phyloP scores from a whole-genome alignment of 2,888 invertebrate genomes.

The Drosophila sordidula region DNA sequence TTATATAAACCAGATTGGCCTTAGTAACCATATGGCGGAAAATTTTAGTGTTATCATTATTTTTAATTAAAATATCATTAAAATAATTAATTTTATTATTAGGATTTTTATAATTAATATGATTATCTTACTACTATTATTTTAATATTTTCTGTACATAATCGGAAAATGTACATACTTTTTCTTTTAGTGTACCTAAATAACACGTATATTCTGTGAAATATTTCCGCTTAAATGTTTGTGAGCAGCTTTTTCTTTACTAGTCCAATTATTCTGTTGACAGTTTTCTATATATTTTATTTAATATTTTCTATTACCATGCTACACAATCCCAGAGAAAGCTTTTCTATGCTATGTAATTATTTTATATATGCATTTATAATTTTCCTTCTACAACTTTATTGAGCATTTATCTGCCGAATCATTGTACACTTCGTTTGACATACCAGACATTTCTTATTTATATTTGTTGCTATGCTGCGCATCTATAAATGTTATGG shows the following conservation, averaged over 20 bases:
- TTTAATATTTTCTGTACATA: not conserved
- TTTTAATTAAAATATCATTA: no score
- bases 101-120: not conserved
- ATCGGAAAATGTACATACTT: not conserved
- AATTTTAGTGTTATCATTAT: no score
- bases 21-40: no score
- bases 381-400: slow-evolving; percentile 1
- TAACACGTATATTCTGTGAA: not conserved
- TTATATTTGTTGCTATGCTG: slow-evolving; percentile 42
- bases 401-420: slow-evolving; percentile 8
- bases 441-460: not conserved
- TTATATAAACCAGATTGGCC: no score
- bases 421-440: slow-evolving; percentile 17
- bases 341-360: not conserved
- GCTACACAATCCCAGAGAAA: not conserved
- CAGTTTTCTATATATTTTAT: not conserved
- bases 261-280: not conserved
- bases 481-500: slow-evolving; percentile 20
- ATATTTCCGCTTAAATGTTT: not conserved
- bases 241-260: no score
- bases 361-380: not conserved
- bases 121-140: not conserved
- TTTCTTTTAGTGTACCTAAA: not conserved
- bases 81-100: no score
- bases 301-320: not conserved